Evolutionary conservation across 2,888 invertebrate species (phyloP).

Genomic region (Pollenia griseotomentosa): DNA sequence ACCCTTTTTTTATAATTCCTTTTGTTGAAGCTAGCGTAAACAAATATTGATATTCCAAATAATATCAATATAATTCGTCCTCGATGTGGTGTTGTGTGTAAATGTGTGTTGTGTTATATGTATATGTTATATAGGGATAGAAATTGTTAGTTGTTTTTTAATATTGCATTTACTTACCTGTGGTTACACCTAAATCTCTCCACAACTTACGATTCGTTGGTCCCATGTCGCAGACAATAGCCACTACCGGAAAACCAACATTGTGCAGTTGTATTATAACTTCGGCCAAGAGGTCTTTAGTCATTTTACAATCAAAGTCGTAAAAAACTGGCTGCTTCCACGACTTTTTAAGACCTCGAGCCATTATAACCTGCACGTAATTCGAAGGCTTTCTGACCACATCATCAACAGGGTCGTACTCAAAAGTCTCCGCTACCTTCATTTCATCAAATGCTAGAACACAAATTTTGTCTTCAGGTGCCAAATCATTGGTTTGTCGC

Average conservation of each 20-base stretch:
- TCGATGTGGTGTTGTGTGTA: no score
- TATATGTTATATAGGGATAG: no score
- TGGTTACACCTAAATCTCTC: conserved; percentile 48
- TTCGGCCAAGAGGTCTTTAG: not conserved
- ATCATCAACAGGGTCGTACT: conserved; percentile 37
- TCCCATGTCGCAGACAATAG: conserved; percentile 51
- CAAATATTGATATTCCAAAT: no score
- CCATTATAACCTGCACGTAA: conserved; percentile 54
- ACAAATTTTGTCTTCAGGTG: conserved; percentile 37
- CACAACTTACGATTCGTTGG: conserved; percentile 54
- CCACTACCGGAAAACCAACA: conserved; percentile 44
- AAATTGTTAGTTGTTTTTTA: no score
- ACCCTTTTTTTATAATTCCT: no score
- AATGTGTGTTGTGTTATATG: no score
- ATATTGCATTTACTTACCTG: conserved; percentile 35
- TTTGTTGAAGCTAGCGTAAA: no score
- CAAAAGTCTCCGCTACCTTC: conserved; percentile 52
- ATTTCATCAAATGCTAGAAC: conserved; percentile 56
- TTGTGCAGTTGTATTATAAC: conserved; percentile 1
- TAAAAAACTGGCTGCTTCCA: conserved; percentile 61
- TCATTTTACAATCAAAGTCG: conserved; percentile 41
- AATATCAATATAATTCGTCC: no score
- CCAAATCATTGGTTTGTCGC: conserved; percentile 5
- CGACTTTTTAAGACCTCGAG: conserved; percentile 42
- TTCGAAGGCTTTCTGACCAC: conserved; percentile 34